These are phyloP conservation scores for Ophthalmolycus amberensis DNA, from an alignment of 2,113 vertebrate genomes.

Conservation along the genomic window DNA sequence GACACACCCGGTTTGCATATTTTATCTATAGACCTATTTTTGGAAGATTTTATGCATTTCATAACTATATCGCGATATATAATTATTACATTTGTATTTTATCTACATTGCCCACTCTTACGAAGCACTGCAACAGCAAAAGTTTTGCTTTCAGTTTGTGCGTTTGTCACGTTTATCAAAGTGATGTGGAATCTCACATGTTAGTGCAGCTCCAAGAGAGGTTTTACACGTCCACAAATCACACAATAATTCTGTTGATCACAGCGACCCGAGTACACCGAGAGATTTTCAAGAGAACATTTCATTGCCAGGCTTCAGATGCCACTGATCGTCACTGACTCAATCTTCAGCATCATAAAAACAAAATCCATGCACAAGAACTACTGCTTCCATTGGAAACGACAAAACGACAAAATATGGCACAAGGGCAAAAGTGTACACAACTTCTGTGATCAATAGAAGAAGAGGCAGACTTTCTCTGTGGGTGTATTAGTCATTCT, in stretches of 20 bases:
- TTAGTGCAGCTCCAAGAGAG: not conserved
- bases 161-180: not conserved
- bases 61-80: too few relatives aligned
- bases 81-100: not conserved
- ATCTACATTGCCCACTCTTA: not conserved
- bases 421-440: not conserved
- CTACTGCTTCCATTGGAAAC: not conserved
- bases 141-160: too few relatives aligned
- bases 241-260: too few relatives aligned
- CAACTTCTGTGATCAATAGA: conserved; percentile 3
- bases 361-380: not conserved
- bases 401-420: not conserved
- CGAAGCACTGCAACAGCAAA: not conserved
- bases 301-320: not conserved
- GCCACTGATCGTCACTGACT: not conserved
- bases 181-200: conserved; percentile 34
- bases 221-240: not conserved
- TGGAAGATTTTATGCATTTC: not conserved
- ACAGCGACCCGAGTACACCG: not conserved
- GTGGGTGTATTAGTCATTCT: not conserved
- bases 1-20: not conserved
- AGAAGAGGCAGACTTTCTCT: not conserved
- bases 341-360: not conserved
- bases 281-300: not conserved
- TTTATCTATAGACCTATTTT: not conserved